Evolutionary conservation across 2,113 vertebrate species (phyloP).

Genomic region (Triplophysa tibetana): DNA sequence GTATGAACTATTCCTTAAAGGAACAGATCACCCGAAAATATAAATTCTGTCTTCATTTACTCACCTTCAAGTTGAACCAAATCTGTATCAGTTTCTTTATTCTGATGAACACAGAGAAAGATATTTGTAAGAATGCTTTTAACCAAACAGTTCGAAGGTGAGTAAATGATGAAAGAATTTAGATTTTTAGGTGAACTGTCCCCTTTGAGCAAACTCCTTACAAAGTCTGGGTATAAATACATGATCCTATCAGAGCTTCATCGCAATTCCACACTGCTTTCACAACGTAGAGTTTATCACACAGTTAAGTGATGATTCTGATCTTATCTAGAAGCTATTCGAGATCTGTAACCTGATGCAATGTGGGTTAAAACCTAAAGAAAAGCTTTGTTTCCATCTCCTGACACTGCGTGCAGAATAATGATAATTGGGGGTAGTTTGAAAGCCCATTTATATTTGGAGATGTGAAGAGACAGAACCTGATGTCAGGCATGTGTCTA

Average conservation of each 20-base stretch:
- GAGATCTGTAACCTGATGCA: constrained; percentile 32
- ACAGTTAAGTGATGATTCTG: constrained; percentile 25
- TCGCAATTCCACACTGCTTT: constrained; percentile 1
- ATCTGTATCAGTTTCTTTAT: too few species aligned
- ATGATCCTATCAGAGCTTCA: not conserved
- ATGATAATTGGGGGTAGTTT: constrained; percentile 46
- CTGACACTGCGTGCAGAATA: constrained; percentile 19
- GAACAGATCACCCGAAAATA: not conserved
- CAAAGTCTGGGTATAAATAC: not conserved
- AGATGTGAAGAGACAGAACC: constrained; percentile 41
- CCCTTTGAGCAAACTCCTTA: too few species aligned
- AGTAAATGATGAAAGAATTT: too few species aligned
- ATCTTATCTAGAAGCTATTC: constrained; percentile 26
- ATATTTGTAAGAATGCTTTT: too few species aligned
- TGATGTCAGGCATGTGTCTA: constrained; percentile 17
- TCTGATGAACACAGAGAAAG: too few species aligned
- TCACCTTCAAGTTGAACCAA: too few species aligned
- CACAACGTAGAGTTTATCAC: not conserved
- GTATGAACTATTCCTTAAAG: not conserved
- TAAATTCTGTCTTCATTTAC: too few species aligned
- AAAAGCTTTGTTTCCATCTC: not conserved
- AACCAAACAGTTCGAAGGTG: too few species aligned
- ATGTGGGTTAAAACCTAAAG: constrained; percentile 32
- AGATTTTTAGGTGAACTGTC: too few species aligned
- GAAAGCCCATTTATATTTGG: constrained; percentile 41